Base-by-base conservation (phyloP, 1,140 invertebrate genomes). In the Drosophila ambigua region DNA sequence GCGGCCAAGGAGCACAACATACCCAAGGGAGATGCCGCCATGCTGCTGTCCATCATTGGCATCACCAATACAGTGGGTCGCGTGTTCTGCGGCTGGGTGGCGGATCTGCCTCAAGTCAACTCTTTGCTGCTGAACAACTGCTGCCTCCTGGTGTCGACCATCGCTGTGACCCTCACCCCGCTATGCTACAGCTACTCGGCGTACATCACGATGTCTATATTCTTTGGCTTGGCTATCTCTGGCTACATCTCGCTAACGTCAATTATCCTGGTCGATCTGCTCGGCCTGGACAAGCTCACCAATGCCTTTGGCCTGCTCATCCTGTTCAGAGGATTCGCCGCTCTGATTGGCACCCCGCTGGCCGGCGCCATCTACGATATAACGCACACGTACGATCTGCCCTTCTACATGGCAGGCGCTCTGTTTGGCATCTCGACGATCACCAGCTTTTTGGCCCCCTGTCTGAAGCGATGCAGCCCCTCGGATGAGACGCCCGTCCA, bases 171-270 rank as follows among this genome's bases (percentile, higher is more conserved):
- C 2, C 71, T 96, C 13, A 97, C 96, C 7, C 98, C 98, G 1
- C 95, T 99, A 69, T 98, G 97, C 90, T 91, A 92, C 46, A 94
- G 94, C 11, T 99, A 98, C 81, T 90, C 92, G 4, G 92, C 95
- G 48, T 97, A 98, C 72, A 95, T 98, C 23, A 92, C 94, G 2
- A 96, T 98, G 91, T 95, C 98, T n/a, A 94, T 97, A 51, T 95
- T 97, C 79, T 99, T 99, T 92, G 99, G 98, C 57, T 93, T 99
- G 67, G 98, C 98, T 87, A 97, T 99, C 61, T 98, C 98, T 73
- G 98, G 98, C 31, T 99, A 99, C 92, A 98, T 99, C 79, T 99
- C 98, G 1, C 93, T 99, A 44, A 99, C 98, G 39, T 99, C 98
- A 16, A 99, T 99, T 90, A 98, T 99, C 83, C 93, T 99, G 50